A percentile compares a stretch with the other conserved stretches of the same genome.
Evolutionary conservation across 2,797 vertebrate genomes (phyloP).

Genomic region (Alcedo atthis): DNA sequence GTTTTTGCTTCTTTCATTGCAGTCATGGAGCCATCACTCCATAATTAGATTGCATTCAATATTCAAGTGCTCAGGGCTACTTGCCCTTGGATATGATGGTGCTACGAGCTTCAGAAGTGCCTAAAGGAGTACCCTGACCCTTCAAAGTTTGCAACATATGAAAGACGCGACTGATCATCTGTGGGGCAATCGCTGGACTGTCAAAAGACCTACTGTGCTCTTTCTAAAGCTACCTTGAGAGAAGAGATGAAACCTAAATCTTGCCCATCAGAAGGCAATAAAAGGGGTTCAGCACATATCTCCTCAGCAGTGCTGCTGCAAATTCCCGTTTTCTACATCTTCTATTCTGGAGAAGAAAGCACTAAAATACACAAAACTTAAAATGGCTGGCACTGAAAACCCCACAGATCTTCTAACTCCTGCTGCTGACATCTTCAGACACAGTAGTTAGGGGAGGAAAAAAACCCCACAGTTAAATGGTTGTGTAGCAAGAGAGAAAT

Average conservation of each 20-base stretch:
- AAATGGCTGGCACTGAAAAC: slow-evolving; percentile 35
- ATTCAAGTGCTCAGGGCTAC: slow-evolving; percentile 40
- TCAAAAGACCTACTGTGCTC: slow-evolving; percentile 38
- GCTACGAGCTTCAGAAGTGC: background rate
- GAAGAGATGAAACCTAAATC: slow-evolving; percentile 45
- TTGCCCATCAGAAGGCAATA: slow-evolving; percentile 41
- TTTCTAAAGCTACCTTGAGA: slow-evolving; percentile 39
- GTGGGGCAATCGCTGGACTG: slow-evolving; percentile 24
- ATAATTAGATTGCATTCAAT: slow-evolving; percentile 29
- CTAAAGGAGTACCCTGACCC: slow-evolving; percentile 37
- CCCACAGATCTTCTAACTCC: slow-evolving; percentile 13
- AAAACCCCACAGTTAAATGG: background rate
- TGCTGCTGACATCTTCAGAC: slow-evolving; percentile 28
- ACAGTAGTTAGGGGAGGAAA: background rate
- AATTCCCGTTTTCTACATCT: slow-evolving; percentile 24
- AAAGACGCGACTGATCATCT: slow-evolving; percentile 40
- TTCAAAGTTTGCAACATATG: slow-evolving; percentile 21
- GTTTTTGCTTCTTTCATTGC: background rate
- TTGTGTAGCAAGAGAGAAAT: background rate
- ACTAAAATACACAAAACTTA: slow-evolving; percentile 24
- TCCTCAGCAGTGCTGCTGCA: slow-evolving; percentile 35
- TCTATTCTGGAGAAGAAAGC: slow-evolving; percentile 22
- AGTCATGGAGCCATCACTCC: background rate
- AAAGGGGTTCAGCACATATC: slow-evolving; percentile 10
- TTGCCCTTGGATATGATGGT: background rate